Evolutionary conservation across 1,140 invertebrate species (phyloP).

Genomic region (Drosophila pandora): DNA sequence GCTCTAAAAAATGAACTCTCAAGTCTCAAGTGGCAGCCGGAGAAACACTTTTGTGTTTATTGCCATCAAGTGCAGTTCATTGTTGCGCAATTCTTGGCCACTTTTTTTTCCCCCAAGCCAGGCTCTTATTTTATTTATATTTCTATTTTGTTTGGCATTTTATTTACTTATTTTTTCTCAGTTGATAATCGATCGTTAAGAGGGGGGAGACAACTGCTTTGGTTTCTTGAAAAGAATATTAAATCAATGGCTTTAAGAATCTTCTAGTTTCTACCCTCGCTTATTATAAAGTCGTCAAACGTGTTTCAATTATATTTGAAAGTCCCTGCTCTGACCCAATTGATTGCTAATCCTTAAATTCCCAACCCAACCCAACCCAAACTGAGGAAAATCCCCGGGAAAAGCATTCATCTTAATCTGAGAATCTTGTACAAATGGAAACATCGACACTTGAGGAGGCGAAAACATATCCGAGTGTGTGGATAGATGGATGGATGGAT

Average conservation of each 20-base stretch:
- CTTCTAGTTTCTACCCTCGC: not conserved
- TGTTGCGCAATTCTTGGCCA: slow-evolving; percentile 60
- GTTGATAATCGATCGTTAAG: slow-evolving; percentile 41
- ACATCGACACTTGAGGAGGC: slow-evolving; percentile 38
- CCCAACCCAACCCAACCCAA: not conserved
- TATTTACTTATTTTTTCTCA: not conserved
- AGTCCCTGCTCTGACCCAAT: slow-evolving; percentile 29
- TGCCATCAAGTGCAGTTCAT: slow-evolving; percentile 69
- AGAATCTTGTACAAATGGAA: slow-evolving; percentile 37
- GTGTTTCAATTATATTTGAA: slow-evolving; percentile 4
- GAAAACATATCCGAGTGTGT: slow-evolving; percentile 29
- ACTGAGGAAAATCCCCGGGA: not conserved
- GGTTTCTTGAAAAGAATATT: no score
- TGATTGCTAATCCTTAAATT: slow-evolving; percentile 34
- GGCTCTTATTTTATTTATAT: not conserved
- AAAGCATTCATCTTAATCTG: slow-evolving; percentile 50
- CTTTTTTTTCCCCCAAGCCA: slow-evolving; percentile 2
- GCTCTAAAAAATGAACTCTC: slow-evolving; percentile 61
- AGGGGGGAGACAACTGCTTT: not conserved
- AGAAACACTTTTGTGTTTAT: slow-evolving; percentile 62
- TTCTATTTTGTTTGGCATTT: not conserved
- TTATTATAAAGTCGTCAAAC: not conserved
- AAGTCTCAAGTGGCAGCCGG: slow-evolving; percentile 37
- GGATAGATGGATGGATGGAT: slow-evolving; percentile 7
- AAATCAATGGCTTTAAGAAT: not conserved